These are phyloP conservation scores for Diarsia rubi DNA, from an alignment of 2,888 invertebrate genomes.

Conservation along the genomic window DNA sequence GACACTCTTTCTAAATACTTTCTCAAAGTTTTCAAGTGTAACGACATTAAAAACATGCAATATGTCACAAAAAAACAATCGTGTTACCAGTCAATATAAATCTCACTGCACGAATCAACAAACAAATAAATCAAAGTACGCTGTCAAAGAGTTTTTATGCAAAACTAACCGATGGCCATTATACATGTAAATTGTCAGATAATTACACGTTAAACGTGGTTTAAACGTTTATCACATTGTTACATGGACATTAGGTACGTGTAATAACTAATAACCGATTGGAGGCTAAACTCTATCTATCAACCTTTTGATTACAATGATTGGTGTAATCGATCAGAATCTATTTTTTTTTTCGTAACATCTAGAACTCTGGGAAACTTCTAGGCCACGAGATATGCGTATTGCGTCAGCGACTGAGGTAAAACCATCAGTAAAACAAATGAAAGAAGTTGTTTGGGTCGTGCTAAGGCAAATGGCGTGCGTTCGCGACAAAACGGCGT, in stretches of 20 bases:
- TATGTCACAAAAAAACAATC: neutral
- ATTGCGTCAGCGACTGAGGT: neutral
- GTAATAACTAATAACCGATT: constrained; percentile 53
- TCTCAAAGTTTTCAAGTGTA: constrained; percentile 19
- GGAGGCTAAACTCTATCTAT: constrained; percentile 43
- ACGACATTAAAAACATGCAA: constrained; percentile 5
- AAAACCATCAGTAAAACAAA: too few relatives aligned
- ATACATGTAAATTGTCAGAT: constrained; percentile 60
- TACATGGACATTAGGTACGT: constrained; percentile 47
- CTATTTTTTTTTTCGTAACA: constrained; percentile 50
- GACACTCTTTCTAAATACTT: neutral
- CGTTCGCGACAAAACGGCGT: neutral
- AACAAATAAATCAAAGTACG: constrained; percentile 51
- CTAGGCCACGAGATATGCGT: neutral
- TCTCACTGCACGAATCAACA: constrained; percentile 20
- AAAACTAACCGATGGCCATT: constrained; percentile 48
- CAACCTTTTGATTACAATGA: constrained; percentile 52
- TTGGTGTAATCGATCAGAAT: constrained; percentile 43
- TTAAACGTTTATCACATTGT: constrained; percentile 63
- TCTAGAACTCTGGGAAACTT: neutral
- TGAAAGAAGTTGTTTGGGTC: neutral
- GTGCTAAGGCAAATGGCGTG: neutral
- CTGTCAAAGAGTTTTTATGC: constrained; percentile 57
- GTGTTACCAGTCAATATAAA: neutral
- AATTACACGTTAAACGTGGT: constrained; percentile 57